These are phyloP conservation scores for Tetramorium simillimum DNA, from an alignment of 1,140 invertebrate species.

Conservation along the genomic window DNA sequence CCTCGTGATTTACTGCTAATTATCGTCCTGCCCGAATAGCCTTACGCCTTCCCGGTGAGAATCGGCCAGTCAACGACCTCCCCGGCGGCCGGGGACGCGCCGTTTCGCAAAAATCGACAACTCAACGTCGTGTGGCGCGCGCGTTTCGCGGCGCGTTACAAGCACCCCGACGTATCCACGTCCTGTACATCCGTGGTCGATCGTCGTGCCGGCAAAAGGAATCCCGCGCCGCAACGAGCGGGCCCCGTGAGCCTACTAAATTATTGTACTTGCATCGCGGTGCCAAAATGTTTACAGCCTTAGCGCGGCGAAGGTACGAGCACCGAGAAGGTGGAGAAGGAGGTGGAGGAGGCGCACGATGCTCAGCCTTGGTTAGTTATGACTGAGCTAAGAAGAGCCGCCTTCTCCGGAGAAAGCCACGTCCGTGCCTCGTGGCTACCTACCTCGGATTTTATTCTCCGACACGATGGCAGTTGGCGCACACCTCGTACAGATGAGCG, in stretches of 20 bases:
- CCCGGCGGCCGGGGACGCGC: slow-evolving; percentile 52
- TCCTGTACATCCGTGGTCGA: slow-evolving; percentile 35
- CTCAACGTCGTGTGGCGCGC: slow-evolving; percentile 71
- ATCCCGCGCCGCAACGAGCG: slow-evolving; percentile 57
- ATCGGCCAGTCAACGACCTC: slow-evolving; percentile 76
- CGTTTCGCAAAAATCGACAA: slow-evolving; percentile 78
- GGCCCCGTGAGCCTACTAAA: slow-evolving; percentile 71
- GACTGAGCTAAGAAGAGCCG: slow-evolving; percentile 70
- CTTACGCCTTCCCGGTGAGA: slow-evolving; percentile 72
- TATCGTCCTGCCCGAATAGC: slow-evolving; percentile 69
- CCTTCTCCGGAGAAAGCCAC: slow-evolving; percentile 59
- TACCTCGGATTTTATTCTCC: slow-evolving; percentile 58
- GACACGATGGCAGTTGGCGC: slow-evolving; percentile 16
- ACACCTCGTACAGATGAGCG: slow-evolving; percentile 5
- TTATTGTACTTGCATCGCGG: slow-evolving; percentile 77
- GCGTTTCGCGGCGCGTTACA: slow-evolving; percentile 69
- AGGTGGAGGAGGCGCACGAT: slow-evolving; percentile 34
- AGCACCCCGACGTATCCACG: slow-evolving; percentile 49
- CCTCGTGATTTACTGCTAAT: slow-evolving; percentile 74
- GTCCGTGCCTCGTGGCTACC: slow-evolving; percentile 35
- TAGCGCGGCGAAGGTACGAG: slow-evolving; percentile 61
- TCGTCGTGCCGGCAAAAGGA: slow-evolving; percentile 56
- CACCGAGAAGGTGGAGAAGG: slow-evolving; percentile 3
- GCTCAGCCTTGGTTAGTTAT: slow-evolving; percentile 67
- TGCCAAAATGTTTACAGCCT: slow-evolving; percentile 80